Conservation (phyloP, 2,888 invertebrate species). For the Unio pictorum region DNA sequence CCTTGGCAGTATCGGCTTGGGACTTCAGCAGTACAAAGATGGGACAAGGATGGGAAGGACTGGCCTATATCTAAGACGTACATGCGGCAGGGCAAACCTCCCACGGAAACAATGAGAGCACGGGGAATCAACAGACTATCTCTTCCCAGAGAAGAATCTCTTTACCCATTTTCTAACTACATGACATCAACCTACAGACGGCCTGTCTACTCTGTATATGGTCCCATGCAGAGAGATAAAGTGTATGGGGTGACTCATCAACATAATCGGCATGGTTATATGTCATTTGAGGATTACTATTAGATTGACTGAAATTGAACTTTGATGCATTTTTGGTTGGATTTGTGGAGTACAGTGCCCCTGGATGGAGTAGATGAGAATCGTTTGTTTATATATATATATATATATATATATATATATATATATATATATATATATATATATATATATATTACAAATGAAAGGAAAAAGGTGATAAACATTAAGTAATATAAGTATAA, state of each 20-base stretch:
- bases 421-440: no score
- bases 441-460: no score
- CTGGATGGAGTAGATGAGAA: no score
- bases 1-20: conserved; percentile 60
- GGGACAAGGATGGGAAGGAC: conserved; percentile 57
- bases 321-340: no score
- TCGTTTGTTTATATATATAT: no score
- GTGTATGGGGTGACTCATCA: conserved; percentile 67
- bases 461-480: no score
- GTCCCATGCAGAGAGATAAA: conserved; percentile 65
- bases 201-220: conserved; percentile 68
- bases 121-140: conserved; percentile 62
- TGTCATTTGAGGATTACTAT: conserved; percentile 69
- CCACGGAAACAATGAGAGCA: conserved; percentile 61
- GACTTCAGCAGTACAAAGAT: conserved; percentile 50
- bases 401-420: no score
- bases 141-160: conserved; percentile 55
- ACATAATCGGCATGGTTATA: conserved; percentile 68
- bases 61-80: conserved; percentile 55
- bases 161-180: conserved; percentile 67
- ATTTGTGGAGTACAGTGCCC: no score
- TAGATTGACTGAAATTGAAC: conserved; percentile 19
- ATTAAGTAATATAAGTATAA: no score
- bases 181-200: conserved; percentile 69
- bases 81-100: conserved; percentile 51